Percentiles rank a stretch among this genome's conserved stretches.
These are phyloP conservation scores for Thaumatotibia leucotreta DNA, from an alignment of 1,140 invertebrate species.

Conservation along the genomic window DNA sequence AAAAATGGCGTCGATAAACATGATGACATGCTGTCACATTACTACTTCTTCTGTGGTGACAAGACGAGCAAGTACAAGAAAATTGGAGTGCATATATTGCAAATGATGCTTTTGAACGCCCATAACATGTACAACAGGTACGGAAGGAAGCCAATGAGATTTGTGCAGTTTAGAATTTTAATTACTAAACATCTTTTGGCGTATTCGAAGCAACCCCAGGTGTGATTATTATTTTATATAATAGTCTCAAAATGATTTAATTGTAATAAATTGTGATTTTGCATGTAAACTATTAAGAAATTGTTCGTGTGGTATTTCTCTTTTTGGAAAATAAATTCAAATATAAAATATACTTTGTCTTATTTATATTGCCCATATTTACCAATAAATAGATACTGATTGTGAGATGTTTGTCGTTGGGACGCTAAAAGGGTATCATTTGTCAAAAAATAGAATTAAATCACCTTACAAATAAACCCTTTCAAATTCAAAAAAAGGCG, in stretches of 20 bases:
- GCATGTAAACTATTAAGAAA: too few species aligned
- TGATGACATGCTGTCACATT: background rate
- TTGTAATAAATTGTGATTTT: too few species aligned
- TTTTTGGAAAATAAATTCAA: background rate
- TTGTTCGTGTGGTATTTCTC: background rate
- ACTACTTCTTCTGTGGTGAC: background rate
- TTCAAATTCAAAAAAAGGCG: too few species aligned
- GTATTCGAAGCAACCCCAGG: background rate
- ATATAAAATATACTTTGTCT: background rate
- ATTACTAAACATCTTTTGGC: background rate
- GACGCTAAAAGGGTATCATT: too few species aligned
- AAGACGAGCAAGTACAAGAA: background rate
- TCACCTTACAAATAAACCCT: too few species aligned
- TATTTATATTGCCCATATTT: background rate
- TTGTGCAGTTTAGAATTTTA: background rate
- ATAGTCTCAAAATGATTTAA: too few species aligned
- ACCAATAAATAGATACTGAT: too few species aligned
- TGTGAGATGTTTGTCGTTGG: too few species aligned
- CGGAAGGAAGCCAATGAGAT: background rate
- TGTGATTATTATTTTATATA: background rate
- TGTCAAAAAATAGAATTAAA: too few species aligned
- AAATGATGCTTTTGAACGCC: background rate
- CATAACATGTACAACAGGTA: background rate
- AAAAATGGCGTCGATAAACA: background rate
- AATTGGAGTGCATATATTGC: background rate